These are phyloP conservation scores for Solea solea DNA, from an alignment of 2,113 vertebrate genomes.

Conservation along the genomic window DNA sequence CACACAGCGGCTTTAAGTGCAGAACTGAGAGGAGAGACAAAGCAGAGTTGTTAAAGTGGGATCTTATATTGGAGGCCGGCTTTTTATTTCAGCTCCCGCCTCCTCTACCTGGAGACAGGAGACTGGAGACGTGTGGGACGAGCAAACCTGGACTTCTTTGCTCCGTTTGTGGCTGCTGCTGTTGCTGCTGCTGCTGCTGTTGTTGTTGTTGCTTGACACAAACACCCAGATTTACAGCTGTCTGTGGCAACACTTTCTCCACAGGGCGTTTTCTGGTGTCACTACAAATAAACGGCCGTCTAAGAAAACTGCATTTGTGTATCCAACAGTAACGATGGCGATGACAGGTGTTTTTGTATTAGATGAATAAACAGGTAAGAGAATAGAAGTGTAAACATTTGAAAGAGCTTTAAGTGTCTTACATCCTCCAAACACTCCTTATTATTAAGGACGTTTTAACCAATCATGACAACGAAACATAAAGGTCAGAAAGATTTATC, in stretches of 20 bases:
- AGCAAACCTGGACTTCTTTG: constrained; percentile 19
- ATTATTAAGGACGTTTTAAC: too few species aligned
- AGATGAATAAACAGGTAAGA: too few species aligned
- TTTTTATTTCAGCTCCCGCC: constrained; percentile 30
- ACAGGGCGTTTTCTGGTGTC: constrained; percentile 40
- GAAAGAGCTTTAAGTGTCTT: background rate
- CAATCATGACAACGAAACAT: too few species aligned
- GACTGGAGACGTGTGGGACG: constrained; percentile 21
- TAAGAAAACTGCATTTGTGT: background rate
- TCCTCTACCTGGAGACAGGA: constrained; percentile 22
- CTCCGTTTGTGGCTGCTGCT: constrained; percentile 34
- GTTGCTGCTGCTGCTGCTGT: constrained; percentile 69
- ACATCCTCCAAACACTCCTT: too few species aligned
- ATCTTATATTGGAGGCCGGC: constrained; percentile 42
- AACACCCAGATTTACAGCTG: constrained; percentile 48
- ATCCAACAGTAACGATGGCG: too few species aligned
- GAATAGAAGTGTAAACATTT: too few species aligned
- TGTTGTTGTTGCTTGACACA: constrained; percentile 66
- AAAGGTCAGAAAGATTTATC: too few species aligned
- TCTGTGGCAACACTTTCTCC: background rate
- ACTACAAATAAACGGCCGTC: background rate
- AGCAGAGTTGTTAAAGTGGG: constrained; percentile 25
- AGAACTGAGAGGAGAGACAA: constrained; percentile 33
- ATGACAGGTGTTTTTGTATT: too few species aligned
- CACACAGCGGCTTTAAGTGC: constrained; percentile 55